Evolutionary conservation across 1,140 invertebrate species (phyloP).

Genomic region (Drosophila yakuba): DNA sequence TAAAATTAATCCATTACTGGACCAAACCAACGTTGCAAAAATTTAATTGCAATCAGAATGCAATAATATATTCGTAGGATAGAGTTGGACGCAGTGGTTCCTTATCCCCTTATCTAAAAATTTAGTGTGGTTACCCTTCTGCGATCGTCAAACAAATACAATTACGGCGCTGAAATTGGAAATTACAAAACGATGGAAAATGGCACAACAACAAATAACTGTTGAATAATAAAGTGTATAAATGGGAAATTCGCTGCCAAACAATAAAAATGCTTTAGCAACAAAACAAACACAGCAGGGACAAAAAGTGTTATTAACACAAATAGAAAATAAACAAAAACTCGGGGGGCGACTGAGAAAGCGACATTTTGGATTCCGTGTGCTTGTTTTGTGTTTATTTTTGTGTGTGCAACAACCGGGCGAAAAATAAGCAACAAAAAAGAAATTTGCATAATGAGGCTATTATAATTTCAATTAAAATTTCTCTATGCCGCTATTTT

Average conservation of each 20-base stretch:
- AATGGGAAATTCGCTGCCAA: slow-evolving; percentile 47
- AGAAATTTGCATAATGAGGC: slow-evolving; percentile 74
- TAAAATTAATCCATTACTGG: background rate
- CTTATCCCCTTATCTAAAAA: background rate
- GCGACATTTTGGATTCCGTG: slow-evolving; percentile 38
- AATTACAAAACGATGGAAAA: slow-evolving; percentile 21
- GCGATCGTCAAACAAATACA: slow-evolving; percentile 7
- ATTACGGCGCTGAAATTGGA: slow-evolving; percentile 21
- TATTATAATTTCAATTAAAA: slow-evolving; percentile 82
- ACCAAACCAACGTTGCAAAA: background rate
- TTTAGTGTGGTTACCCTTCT: slow-evolving; percentile 14
- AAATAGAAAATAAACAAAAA: slow-evolving; percentile 62
- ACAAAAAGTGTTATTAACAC: slow-evolving; percentile 54
- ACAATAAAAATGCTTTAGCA: slow-evolving; percentile 64
- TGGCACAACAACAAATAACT: slow-evolving; percentile 13
- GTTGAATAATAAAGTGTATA: slow-evolving; percentile 62
- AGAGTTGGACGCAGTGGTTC: background rate
- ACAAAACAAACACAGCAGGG: slow-evolving; percentile 42
- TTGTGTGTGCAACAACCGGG: slow-evolving; percentile 4
- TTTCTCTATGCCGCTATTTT: slow-evolving; percentile 52
- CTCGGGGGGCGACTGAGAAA: slow-evolving; percentile 1
- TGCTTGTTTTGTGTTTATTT: slow-evolving; percentile 45
- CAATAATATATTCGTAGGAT: background rate
- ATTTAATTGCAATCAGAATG: background rate
- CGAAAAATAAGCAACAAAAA: slow-evolving; percentile 65